Base-by-base conservation (phyloP, 2,797 vertebrate species). In the Choloepus didactylus region DNA sequence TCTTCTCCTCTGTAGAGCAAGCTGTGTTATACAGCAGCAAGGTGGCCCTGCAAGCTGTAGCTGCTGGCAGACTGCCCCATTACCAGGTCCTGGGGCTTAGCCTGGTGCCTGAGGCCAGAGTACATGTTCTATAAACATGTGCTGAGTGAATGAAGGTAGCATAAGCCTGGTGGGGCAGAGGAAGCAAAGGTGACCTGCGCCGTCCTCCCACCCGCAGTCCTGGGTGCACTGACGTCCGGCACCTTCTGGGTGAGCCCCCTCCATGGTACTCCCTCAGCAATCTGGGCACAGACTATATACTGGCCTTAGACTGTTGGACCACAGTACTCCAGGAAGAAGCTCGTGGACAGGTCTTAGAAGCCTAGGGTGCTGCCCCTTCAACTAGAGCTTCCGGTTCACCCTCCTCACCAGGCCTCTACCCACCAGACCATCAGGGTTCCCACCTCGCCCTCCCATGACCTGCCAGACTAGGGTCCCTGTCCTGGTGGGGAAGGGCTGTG, bases 1-100 rank as follows among this genome's bases (percentile, higher is more conserved):
- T 98, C 44, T 99, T 99, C 96, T 99, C 99, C 96, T 99, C 99
- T 99, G 97, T 7, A 96, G 86, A 95, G 95, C 25, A 97, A 51
- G 79, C 38, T 27, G 44, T 62, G 18, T 96, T 38, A 94, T 15
- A 56, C 1, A 70, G n/a, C 5, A 23, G 73, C 46, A 9, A n/a
- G 2, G 8, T 8, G 54, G 15, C 51, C 62, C 70, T 5, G 27
- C 60, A n/a, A n/a, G 62, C 60, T 35, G 11, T 0, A 59, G 85
- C 31, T 21, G 23, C 23, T 46, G 35, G 66, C 54, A 29, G 6
- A 21, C n/a, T 7, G 25, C 8, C 81, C 70, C 69, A 44, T 27
- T 0, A 25, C 67, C 38, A 54, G 15, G 12, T 49, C n/a, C 70
- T 41, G 64, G 27, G 25, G 35, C 76, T 60, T 46, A 11, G 69